A percentile compares a stretch with the other conserved stretches of the same genome.
phyloP scores from a whole-genome alignment of 2,888 invertebrate genomes.

The Mesorhabditis belari region DNA sequence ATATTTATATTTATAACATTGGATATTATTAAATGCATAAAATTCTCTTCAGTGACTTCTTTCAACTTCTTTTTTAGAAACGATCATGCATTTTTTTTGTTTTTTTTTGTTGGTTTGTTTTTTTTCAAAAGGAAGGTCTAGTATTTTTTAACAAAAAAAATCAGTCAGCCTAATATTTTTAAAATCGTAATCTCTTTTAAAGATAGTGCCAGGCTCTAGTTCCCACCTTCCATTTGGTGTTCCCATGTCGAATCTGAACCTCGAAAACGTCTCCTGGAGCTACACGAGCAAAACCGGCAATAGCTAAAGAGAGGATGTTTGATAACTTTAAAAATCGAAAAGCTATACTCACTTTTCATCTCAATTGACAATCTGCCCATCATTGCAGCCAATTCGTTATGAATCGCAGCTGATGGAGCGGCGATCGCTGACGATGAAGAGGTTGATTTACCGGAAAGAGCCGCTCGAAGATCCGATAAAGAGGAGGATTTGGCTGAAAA shows the following conservation, averaged over 20 bases:
- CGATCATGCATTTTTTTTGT: too few relatives aligned
- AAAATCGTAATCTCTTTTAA: too few relatives aligned
- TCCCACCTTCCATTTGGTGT: constrained; percentile 61
- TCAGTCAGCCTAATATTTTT: too few relatives aligned
- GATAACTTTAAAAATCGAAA: neutral
- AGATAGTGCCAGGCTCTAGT: too few relatives aligned
- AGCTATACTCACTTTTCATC: constrained; percentile 37
- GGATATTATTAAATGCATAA: too few relatives aligned
- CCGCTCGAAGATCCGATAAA: constrained; percentile 30
- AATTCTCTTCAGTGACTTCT: too few relatives aligned
- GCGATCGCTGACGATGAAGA: constrained; percentile 3
- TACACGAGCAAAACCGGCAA: constrained; percentile 62
- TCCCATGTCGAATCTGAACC: constrained; percentile 59
- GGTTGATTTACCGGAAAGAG: constrained; percentile 13
- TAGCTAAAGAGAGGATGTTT: constrained; percentile 53
- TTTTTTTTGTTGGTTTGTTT: too few relatives aligned
- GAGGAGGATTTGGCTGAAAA: constrained; percentile 30
- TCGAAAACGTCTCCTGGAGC: constrained; percentile 63
- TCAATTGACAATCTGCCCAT: constrained; percentile 46
- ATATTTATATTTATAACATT: too few relatives aligned
- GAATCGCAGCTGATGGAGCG: constrained; percentile 24
- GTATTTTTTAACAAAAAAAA: too few relatives aligned
- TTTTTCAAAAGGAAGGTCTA: too few relatives aligned
- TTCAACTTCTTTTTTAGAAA: too few relatives aligned
- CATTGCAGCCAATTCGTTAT: constrained; percentile 37